Base-by-base conservation (phyloP, 2,888 invertebrate species). In the Plebejus anna region DNA sequence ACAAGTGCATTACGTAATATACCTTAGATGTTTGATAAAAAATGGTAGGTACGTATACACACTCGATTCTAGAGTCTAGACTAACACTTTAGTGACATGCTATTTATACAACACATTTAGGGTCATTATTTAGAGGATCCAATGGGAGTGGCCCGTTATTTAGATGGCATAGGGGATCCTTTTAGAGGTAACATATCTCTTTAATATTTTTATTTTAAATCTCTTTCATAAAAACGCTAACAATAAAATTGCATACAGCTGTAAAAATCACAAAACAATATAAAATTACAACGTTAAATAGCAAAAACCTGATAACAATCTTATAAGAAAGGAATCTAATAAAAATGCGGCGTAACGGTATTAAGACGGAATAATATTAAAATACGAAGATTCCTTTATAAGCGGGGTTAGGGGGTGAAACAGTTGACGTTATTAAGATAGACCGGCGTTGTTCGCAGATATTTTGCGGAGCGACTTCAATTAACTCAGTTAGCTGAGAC, bases 341-440 rank as follows among this genome's bases (percentile, higher is more conserved):
- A 47, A 73, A 73, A 32, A 73, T 51, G 55, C 16, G 55, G 16
- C 73, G 51, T 55, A 55, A 16, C 51, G 16, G 51, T 55, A 73
- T 73, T 11, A 55, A 55, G 55, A 32, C 32, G 32, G 47, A 32
- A 32, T 13, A 32, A 73, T 73, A 73, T 73, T 73, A 73, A 73
- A 73, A 73, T 73, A 51, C 51, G 55, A 73, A 55, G 73, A 73
- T 73, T 73, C 51, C 28, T 73, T 55, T 51, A 72, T 28, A 71
- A 71, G 70, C 36, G 9, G n/a, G 16, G 73, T 72, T 55, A 55
- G 4, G 73, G 51, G 73, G 28, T 55, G 36, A 73, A 73, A 51
- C 73, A 32, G 73, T 42, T 71, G 71, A 71, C n/a, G 71, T 71
- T 71, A 71, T 42, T 71, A 71, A 71, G 22, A 71, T 36, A 32